A percentile compares a stretch with the other conserved stretches of the same genome.
phyloP scores from a whole-genome alignment of 2,888 invertebrate species.

The Clivina fossor region DNA sequence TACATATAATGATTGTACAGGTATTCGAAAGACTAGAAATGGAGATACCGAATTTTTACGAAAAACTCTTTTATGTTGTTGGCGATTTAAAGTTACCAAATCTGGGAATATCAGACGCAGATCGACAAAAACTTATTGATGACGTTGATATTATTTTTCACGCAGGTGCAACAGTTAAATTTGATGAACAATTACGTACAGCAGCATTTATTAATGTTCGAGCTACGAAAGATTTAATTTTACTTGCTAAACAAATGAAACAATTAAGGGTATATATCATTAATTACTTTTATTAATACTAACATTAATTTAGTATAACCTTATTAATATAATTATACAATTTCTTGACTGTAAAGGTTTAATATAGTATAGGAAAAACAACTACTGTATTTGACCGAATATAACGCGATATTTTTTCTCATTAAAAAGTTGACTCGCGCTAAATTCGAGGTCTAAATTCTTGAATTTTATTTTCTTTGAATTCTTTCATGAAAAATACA shows the following conservation, averaged over 20 bases:
- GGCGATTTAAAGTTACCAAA: conserved; percentile 9
- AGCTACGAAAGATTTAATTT: conserved; percentile 64
- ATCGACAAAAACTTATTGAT: conserved; percentile 49
- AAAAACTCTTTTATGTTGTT: conserved; percentile 12
- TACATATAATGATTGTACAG: no score
- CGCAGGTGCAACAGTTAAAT: conserved; percentile 74
- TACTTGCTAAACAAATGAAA: conserved; percentile 65
- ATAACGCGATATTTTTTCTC: no score
- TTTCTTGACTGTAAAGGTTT: no score
- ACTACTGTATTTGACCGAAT: conserved; percentile 75
- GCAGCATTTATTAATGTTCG: conserved; percentile 71
- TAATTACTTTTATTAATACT: no score
- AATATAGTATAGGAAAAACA: conserved; percentile 70
- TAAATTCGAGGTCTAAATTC: no score
- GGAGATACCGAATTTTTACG: conserved; percentile 10
- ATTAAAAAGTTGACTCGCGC: no score
- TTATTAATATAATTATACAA: no score
- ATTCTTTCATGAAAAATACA: conserved; percentile 68
- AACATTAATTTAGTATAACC: background rate
- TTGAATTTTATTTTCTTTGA: no score
- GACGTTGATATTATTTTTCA: conserved; percentile 71
- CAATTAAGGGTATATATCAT: conserved; percentile 61
- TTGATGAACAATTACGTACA: conserved; percentile 69
- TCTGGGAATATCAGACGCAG: background rate
- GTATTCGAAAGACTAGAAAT: conserved; percentile 14